Conservation (phyloP, 2,888 invertebrate genomes). For the Teleiodes luculella region DNA sequence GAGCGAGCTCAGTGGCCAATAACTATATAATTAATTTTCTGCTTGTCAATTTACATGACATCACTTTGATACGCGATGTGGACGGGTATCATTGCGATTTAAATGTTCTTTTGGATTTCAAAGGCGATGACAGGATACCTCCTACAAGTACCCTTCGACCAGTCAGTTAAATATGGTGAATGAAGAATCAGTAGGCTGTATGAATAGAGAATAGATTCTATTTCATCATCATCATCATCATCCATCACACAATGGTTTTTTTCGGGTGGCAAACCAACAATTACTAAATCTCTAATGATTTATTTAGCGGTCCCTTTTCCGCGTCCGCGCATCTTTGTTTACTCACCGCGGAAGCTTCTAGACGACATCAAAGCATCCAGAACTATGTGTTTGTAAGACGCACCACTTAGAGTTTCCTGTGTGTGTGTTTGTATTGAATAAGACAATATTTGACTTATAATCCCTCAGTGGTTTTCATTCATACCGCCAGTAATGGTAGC, state of each 20-base stretch:
- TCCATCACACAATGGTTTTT: no score
- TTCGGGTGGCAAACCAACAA: no score
- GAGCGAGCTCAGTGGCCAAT: slow-evolving; percentile 30
- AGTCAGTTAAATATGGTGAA: no score
- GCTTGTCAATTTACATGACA: slow-evolving; percentile 24
- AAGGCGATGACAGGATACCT: neutral
- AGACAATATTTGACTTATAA: slow-evolving; percentile 3
- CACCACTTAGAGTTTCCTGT: slow-evolving; percentile 22
- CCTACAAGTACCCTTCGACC: no score
- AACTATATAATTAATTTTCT: slow-evolving; percentile 32
- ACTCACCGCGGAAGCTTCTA: no score
- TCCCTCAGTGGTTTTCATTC: neutral
- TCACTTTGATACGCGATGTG: neutral
- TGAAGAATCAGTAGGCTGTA: no score
- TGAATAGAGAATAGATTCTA: no score
- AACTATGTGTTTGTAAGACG: slow-evolving; percentile 1
- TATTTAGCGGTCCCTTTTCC: slow-evolving; percentile 17
- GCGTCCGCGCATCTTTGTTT: slow-evolving; percentile 24
- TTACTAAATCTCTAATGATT: no score
- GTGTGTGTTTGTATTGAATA: slow-evolving; percentile 14
- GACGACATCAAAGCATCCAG: no score
- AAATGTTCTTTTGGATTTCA: neutral
- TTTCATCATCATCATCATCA: no score
- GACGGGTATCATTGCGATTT: neutral
- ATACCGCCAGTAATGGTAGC: no score